phyloP scores from a whole-genome alignment of 2,888 invertebrate species.

The Tetragonisca angustula region DNA sequence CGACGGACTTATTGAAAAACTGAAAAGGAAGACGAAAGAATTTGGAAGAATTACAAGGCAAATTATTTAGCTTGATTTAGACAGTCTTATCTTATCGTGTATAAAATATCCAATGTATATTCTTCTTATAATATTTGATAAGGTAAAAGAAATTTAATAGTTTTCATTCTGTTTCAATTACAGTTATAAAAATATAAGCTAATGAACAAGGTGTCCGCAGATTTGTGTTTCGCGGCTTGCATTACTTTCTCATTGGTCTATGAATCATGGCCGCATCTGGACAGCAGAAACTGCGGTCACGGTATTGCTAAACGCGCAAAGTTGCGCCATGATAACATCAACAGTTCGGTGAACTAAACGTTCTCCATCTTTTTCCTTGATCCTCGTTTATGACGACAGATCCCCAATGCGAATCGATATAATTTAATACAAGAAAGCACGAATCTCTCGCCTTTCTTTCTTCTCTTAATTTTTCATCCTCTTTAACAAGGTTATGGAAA shows the following conservation, averaged over 20 bases:
- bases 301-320: background rate
- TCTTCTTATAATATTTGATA: too few relatives aligned
- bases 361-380: background rate
- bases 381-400: background rate
- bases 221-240: background rate
- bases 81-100: too few relatives aligned
- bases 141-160: too few relatives aligned
- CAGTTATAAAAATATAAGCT: background rate
- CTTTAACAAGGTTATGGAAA: conserved; percentile 10
- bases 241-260: background rate
- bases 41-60: too few relatives aligned
- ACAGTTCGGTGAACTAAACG: background rate
- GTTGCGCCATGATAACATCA: background rate
- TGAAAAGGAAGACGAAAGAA: too few relatives aligned
- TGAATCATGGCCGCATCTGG: background rate
- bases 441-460: background rate
- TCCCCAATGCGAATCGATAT: background rate
- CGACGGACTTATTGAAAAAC: too few relatives aligned
- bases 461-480: background rate
- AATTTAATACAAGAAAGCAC: background rate
- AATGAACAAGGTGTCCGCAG: background rate
- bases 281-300: background rate
- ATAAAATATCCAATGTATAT: too few relatives aligned
- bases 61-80: too few relatives aligned
- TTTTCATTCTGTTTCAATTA: background rate